Evolutionary conservation across 2,113 vertebrate genomes (phyloP), one percentile per base, ranked within the genome.

Genomic region (Siniperca chuatsi): DNA sequence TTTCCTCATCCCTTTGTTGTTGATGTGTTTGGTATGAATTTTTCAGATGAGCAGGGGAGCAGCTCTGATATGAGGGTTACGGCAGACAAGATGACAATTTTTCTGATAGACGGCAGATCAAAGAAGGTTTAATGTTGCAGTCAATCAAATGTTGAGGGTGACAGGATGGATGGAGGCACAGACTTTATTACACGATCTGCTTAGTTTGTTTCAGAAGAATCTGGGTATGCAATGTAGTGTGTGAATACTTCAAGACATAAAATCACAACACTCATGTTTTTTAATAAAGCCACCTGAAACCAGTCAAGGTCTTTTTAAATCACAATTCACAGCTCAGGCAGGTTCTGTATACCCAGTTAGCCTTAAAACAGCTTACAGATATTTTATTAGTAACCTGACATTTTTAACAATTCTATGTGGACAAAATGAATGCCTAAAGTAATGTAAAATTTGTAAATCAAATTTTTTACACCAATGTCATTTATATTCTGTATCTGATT

Each of bases 1-100:
- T 90, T 92, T 89, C 87, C 86, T 82, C 65, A 62, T 76, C 69
- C 71, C 87, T 91, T 93, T 92, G 87, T 90, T 91, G 90, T 86
- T 84, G 87, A 82, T 67, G 67, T 86, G 75, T 89, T 89, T 71
- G 75, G 68, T 69, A 5, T 80, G 79, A 75, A 78, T 80, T 68
- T 75, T 88, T 85, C 37, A 79, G 78, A 79, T 1, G 88, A 91
- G 78, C 60, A 54, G 60, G 55, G 66, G 62, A 91, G 84, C 83
- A 23, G 65, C 78, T 81, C 71, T 75, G 82, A 87, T 75, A 76
- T 13, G 1, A 79, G 75, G 64, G 83, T 57, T 75, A 84, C n/a
- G 8, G 71, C 84, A 90, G 87, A 91, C 84, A 75, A 69, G 87
- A 91, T 82, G 87, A 89, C 87, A 84, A 72, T 83, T 81, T 90